phyloP scores from a whole-genome alignment of 1,140 invertebrate species.

The Drosophila bocki region DNA sequence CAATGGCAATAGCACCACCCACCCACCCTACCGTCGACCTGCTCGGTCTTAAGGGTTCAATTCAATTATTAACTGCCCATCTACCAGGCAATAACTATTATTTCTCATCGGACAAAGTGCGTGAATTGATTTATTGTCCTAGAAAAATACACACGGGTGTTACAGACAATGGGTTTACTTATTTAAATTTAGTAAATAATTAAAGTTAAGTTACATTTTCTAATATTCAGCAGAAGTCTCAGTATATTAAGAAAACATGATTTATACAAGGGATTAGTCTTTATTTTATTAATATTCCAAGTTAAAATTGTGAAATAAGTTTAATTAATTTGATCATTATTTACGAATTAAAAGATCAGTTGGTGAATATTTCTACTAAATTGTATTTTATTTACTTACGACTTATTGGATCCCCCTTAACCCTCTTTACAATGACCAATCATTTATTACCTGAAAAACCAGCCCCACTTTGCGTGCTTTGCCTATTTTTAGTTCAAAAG shows the following conservation, averaged over 20 bases:
- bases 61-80: constrained; percentile 34
- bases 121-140: constrained; percentile 3
- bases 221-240: neutral
- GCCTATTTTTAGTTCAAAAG: constrained; percentile 42
- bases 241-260: neutral
- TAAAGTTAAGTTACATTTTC: too few relatives aligned
- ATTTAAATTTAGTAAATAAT: neutral
- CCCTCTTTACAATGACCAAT: neutral
- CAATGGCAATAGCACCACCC: constrained; percentile 13
- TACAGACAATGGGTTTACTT: neutral
- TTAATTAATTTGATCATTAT: neutral
- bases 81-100: constrained; percentile 19
- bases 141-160: neutral
- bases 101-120: constrained; percentile 8
- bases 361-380: too few relatives aligned
- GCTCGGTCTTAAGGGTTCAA: constrained; percentile 22
- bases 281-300: neutral
- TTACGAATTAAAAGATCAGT: neutral
- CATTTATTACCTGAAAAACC: neutral
- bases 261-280: neutral
- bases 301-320: neutral
- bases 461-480: constrained; percentile 11
- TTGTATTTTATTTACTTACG: constrained; percentile 2
- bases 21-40: neutral
- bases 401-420: constrained; percentile 12